Conservation (phyloP, 1,140 invertebrate species). For the Lamellibrachia luymesi region DNA sequence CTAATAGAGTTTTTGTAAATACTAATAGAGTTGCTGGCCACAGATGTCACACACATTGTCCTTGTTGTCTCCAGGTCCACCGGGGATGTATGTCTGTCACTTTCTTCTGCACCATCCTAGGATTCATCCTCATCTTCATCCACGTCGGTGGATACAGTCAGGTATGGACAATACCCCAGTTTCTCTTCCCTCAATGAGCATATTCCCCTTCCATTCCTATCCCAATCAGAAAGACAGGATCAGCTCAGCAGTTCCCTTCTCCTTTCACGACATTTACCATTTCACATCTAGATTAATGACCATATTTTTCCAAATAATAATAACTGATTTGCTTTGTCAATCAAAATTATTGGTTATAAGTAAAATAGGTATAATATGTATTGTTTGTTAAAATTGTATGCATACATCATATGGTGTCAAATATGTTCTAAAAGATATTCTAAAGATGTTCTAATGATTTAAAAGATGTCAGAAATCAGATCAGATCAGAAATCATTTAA, state of each 20-base stretch:
- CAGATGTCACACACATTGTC: too few species aligned
- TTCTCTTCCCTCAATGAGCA: background rate
- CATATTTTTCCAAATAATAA: background rate
- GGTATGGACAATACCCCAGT: conserved; percentile 12
- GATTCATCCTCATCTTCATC: conserved; percentile 50
- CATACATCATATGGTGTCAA: too few species aligned
- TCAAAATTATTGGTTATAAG: background rate
- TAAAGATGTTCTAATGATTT: too few species aligned
- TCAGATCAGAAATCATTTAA: too few species aligned
- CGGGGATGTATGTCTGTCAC: conserved; percentile 40
- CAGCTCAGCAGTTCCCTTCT: background rate
- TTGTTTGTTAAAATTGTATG: too few species aligned
- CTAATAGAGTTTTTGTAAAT: too few species aligned
- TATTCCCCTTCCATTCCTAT: background rate
- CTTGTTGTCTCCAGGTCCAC: conserved; percentile 37
- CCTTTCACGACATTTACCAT: background rate
- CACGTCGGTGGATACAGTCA: conserved; percentile 25
- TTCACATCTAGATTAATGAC: background rate
- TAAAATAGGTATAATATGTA: too few species aligned
- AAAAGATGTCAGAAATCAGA: too few species aligned
- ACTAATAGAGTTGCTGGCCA: too few species aligned
- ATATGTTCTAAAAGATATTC: too few species aligned
- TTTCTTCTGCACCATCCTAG: conserved; percentile 37
- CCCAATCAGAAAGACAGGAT: background rate
- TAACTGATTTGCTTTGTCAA: background rate